These are phyloP conservation scores for Apostichopus leukothele DNA, from an alignment of 53 echinoderm and acorn worm species.

Conservation along the genomic window DNA sequence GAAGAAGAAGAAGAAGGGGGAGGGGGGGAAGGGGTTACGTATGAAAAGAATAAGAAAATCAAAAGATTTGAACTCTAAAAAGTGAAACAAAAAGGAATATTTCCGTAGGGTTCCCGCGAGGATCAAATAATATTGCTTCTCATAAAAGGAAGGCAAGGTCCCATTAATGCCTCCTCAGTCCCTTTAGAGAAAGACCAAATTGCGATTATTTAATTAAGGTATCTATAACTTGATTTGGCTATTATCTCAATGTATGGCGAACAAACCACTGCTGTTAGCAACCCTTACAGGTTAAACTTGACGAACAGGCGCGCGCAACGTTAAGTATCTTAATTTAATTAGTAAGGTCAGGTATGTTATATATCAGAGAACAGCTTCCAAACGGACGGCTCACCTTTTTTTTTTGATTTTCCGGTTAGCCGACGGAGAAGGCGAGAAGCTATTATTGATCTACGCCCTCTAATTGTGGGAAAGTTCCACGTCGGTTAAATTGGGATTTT, in stretches of 20 bases:
- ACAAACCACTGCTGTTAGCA: conserved; percentile 6
- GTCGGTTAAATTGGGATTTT: too few species aligned
- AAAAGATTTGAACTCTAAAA: neutral
- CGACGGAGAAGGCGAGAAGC: neutral
- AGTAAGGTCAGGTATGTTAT: neutral
- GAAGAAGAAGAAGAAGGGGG: neutral
- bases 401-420: neutral
- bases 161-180: conserved; percentile 27
- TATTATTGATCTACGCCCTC: neutral
- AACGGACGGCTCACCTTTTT: too few species aligned
- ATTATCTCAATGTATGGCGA: conserved; percentile 24
- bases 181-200: conserved; percentile 33
- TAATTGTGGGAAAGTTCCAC: neutral
- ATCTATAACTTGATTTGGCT: conserved; percentile 33
- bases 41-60: neutral
- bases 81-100: neutral
- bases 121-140: conserved; percentile 37
- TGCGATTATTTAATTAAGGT: conserved; percentile 24
- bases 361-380: too few species aligned
- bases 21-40: neutral
- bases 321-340: conserved; percentile 7
- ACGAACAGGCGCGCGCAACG: neutral
- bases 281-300: conserved; percentile 2
- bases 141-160: conserved; percentile 8
- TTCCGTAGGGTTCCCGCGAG: neutral